These are phyloP conservation scores for Alloplasta piceator DNA, from an alignment of 2,888 invertebrate genomes.

Conservation along the genomic window DNA sequence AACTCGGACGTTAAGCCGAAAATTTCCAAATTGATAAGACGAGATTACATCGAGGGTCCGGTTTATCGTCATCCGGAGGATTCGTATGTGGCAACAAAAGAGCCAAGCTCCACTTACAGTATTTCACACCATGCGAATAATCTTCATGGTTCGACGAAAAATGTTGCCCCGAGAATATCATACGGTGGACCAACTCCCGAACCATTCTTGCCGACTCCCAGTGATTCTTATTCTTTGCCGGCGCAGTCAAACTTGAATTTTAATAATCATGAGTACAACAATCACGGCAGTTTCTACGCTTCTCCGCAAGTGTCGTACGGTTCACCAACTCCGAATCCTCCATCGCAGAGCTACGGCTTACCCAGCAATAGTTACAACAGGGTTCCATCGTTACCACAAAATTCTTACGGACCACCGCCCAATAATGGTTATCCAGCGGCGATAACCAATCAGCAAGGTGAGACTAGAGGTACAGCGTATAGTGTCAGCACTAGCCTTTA, in stretches of 20 bases:
- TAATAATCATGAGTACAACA: slow-evolving; percentile 61
- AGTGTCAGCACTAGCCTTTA: slow-evolving; percentile 37
- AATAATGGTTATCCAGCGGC: slow-evolving; percentile 60
- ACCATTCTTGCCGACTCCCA: slow-evolving; percentile 66
- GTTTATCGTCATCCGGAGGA: slow-evolving; percentile 68
- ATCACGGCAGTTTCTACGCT: slow-evolving; percentile 45
- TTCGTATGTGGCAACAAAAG: slow-evolving; percentile 60
- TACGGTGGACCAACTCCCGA: slow-evolving; percentile 58
- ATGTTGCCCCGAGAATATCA: slow-evolving; percentile 42
- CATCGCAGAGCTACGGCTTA: slow-evolving; percentile 34
- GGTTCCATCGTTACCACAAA: slow-evolving; percentile 32
- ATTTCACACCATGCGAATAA: slow-evolving; percentile 52
- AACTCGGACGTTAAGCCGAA: slow-evolving; percentile 61
- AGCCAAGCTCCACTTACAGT: slow-evolving; percentile 62
- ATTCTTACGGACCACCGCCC: slow-evolving; percentile 75
- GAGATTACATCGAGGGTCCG: slow-evolving; percentile 74
- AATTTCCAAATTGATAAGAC: slow-evolving; percentile 68
- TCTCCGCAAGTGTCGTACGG: slow-evolving; percentile 69
- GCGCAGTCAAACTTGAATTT: slow-evolving; percentile 66
- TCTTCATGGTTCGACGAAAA: slow-evolving; percentile 70
- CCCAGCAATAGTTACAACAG: slow-evolving; percentile 56
- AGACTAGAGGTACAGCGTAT: slow-evolving; percentile 77
- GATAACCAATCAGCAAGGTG: slow-evolving; percentile 77
- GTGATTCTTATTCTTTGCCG: slow-evolving; percentile 72
- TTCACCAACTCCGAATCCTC: slow-evolving; percentile 30